Base-by-base conservation (phyloP, 1,140 invertebrate genomes). In the Nasonia vitripennis region DNA sequence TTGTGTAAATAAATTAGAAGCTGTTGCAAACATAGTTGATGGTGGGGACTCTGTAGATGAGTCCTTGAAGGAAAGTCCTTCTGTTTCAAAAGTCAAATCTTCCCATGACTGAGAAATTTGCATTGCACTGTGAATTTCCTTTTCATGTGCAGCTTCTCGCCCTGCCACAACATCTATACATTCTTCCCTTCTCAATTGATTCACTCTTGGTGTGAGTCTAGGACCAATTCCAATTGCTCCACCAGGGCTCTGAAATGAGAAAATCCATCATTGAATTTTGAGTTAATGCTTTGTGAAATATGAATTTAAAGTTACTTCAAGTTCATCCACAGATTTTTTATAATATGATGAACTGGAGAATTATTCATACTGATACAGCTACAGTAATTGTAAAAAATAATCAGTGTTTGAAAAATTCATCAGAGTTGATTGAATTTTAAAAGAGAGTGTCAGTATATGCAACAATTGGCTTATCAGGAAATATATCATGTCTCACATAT, bases 21-120 rank as follows among this genome's bases (percentile, higher is more conserved):
- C 10, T 77, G 71, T 74, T 67, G 81, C 7, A 37, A 79, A 73
- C 67, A 83, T 41, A 70, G 7, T 70, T 74, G 85, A 79, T 55
- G 91, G 89, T 27, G 92, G 86, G 20, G 92, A 92, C 37, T 93
- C 93, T 37, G 78, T 77, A 34, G 85, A 83, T 2, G 93, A 91
- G 74, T 93, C 93, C 81, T 93, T 93, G 37, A 93, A 93, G 0
- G 92, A 92, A 12, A 93, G 80, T 78, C 92, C 92, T 89, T 96
- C 95, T 5, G 94, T 94, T 86, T 97, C 96, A 45, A 98, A 92
- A 0, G 96, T 96, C 5, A 98, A 94, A 93, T 98, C 97, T 92
- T 98, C 97, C 95, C 96, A 98, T 23, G 97, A 98, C 90, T 97
- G 97, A 2, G 97, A 98, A 92, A 98, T 98, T 91, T 97, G 96